Percentiles rank a stretch among this genome's conserved stretches.
Evolutionary conservation across 2,797 vertebrate species (phyloP).

Genomic region (Lindbergichthys nudifrons): DNA sequence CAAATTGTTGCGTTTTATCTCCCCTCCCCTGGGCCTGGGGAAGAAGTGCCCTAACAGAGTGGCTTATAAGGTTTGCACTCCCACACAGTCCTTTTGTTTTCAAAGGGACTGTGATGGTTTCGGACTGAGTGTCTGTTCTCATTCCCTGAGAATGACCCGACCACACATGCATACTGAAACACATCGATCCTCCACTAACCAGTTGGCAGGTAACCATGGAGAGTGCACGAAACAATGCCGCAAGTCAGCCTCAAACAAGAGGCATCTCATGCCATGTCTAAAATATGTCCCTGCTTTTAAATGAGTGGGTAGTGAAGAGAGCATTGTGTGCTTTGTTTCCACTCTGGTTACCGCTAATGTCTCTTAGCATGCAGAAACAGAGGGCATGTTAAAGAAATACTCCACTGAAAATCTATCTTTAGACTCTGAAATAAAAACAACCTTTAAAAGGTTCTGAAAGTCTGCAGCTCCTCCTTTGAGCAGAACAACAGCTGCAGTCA

Average conservation of each 20-base stretch:
- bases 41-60: constrained; percentile 98
- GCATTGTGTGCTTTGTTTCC: constrained; percentile 76
- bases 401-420: constrained; percentile 36
- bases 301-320: constrained; percentile 36
- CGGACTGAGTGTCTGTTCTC: constrained; percentile 65
- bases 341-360: constrained; percentile 71
- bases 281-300: constrained; percentile 25
- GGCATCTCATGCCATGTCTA: constrained; percentile 31
- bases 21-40: constrained; percentile 96
- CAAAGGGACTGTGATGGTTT: constrained; percentile 67
- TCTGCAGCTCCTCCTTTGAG: constrained; percentile 2
- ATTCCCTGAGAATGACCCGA: constrained; percentile 74
- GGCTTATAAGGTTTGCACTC: constrained; percentile 97
- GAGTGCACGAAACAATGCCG: constrained; percentile 78
- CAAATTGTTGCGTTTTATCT: constrained; percentile 97
- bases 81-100: constrained; percentile 66
- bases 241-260: constrained; percentile 61
- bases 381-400: constrained; percentile 62
- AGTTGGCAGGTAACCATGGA: constrained; percentile 79
- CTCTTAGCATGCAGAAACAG: constrained; percentile 75
- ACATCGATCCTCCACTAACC: constrained; percentile 80
- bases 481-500: not conserved
- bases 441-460: constrained; percentile 6
- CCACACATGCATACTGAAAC: constrained; percentile 59
- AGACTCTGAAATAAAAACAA: not conserved